Base-by-base conservation (phyloP, 1,140 invertebrate species). In the Paracyclopina nana region DNA sequence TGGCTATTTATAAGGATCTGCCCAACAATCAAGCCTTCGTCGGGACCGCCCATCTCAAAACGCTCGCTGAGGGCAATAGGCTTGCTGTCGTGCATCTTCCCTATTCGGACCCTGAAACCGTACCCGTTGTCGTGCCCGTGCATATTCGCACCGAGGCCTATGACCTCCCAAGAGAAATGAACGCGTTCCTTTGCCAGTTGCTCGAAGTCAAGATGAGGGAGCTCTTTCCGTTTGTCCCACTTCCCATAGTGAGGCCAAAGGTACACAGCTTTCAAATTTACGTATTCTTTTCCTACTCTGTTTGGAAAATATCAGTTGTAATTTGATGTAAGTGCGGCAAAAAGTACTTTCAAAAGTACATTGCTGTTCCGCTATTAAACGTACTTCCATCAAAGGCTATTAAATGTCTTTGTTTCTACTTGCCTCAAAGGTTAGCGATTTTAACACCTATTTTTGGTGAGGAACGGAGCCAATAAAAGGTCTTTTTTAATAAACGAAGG, bases 61-160 rank as follows among this genome's bases (percentile, higher is more conserved):
- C 14, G 5, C 14, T 38, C n/a, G 34, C 20, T 8, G 34, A 38
- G 5, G 34, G 20, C 14, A 20, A 38, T 8, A n/a, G 34, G 14
- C n/a, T 38, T n/a, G 34, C 34, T 8, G 20, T 38, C 34, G 8
- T 38, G 14, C 34, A 38, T 16, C 20, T 38, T 38, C 34, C 34
- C 14, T 38, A 38, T 38, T 38, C 34, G 3, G 34, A 38, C 9
- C 34, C 34, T 4, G 34, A 38, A n/a, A 38, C 34, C 5, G 20
- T 38, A 16, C 34, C 34, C 34, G 20, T 16, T 8, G 5, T 38
- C n/a, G 34, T 38, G 14, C 34, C 34, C n/a, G n/a, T 20, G n/a
- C 34, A 38, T 38, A 38, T 38, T 38, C 34, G 34, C n/a, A 20
- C 34, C 34, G 20, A 38, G 34, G n/a, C 34, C 34, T 38, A 20